phyloP scores from a whole-genome alignment of 2,888 invertebrate genomes.

The Adineta ricciae region DNA sequence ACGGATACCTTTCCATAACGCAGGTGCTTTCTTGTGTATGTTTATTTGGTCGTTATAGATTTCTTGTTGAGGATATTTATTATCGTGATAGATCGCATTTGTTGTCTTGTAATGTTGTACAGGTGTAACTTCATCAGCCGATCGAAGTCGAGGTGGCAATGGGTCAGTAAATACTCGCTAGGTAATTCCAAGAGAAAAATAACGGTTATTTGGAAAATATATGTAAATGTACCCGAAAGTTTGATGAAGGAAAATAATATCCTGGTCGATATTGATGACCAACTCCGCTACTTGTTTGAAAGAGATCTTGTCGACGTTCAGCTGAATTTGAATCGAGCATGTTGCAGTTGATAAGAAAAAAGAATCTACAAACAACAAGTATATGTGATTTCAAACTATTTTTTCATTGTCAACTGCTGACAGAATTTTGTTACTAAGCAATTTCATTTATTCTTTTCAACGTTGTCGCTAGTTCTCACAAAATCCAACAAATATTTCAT shows the following conservation, averaged over 20 bases:
- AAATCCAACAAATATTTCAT: neutral
- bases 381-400: neutral
- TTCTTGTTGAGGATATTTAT: slow-evolving; percentile 41
- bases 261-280: slow-evolving; percentile 49
- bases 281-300: slow-evolving; percentile 48
- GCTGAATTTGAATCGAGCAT: neutral
- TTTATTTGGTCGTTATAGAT: slow-evolving; percentile 35
- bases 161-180: slow-evolving; percentile 45
- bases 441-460: neutral
- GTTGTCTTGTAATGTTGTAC: slow-evolving; percentile 46
- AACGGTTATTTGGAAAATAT: too few species aligned
- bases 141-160: slow-evolving; percentile 45
- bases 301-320: slow-evolving; percentile 39
- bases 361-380: neutral
- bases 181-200: slow-evolving; percentile 33
- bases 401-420: neutral
- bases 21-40: slow-evolving; percentile 46
- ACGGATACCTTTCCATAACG: slow-evolving; percentile 42
- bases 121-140: slow-evolving; percentile 42
- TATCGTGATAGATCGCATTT: slow-evolving; percentile 44
- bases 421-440: neutral
- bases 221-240: slow-evolving; percentile 42
- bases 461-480: neutral
- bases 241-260: slow-evolving; percentile 48
- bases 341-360: neutral